These are phyloP conservation scores for Drosophila pruinosa DNA, from an alignment of 1,140 invertebrate species.

Conservation along the genomic window DNA sequence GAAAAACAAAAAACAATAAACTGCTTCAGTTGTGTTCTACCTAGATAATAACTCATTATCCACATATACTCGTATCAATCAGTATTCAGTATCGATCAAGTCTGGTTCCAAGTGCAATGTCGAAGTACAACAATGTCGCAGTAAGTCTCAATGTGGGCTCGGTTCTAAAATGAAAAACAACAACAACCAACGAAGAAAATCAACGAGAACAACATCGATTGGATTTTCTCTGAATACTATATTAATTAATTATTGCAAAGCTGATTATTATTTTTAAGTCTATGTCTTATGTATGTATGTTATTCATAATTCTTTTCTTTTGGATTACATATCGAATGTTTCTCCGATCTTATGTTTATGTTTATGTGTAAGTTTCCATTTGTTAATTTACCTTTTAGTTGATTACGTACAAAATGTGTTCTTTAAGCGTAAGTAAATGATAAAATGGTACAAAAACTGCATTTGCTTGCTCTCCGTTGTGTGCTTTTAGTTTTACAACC, in stretches of 20 bases:
- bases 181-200: background rate
- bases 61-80: constrained; percentile 34
- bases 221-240: constrained; percentile 21
- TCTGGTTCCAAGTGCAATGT: constrained; percentile 38
- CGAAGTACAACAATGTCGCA: constrained; percentile 46
- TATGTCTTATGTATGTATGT: constrained; percentile 15
- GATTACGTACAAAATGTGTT: constrained; percentile 16
- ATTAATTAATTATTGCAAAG: constrained; percentile 2
- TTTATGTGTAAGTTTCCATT: constrained; percentile 53
- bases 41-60: constrained; percentile 52
- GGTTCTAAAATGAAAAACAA: too few relatives aligned
- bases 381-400: constrained; percentile 40
- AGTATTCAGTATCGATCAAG: constrained; percentile 19
- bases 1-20: constrained; percentile 32
- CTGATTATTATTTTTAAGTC: constrained; percentile 24
- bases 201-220: constrained; percentile 24
- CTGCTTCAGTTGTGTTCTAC: constrained; percentile 72
- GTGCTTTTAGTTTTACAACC: constrained; percentile 42
- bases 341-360: constrained; percentile 23
- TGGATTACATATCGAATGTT: constrained; percentile 37
- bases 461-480: constrained; percentile 41
- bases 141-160: constrained; percentile 63
- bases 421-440: constrained; percentile 69
- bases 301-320: constrained; percentile 29
- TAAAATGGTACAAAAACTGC: constrained; percentile 32